Evolutionary conservation across 2,113 vertebrate genomes (phyloP), one percentile per base, ranked within the genome.

Genomic region (Orientallactaga bullata): DNA sequence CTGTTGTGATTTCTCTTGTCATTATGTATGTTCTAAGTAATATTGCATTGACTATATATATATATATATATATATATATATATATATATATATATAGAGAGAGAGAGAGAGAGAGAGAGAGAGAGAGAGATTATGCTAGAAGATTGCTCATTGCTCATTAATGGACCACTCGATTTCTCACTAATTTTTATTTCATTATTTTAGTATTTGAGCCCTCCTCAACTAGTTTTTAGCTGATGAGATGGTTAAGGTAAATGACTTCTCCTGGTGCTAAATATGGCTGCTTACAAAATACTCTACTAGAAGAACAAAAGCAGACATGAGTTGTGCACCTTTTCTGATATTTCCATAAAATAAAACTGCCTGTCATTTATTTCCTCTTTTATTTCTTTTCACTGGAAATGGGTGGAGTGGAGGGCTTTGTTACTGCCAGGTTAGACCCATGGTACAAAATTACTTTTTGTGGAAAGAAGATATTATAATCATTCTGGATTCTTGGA

Each of bases 331-430:
- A 63, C 11, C 8, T 74, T 87, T 80, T 58, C 39, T 28, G 39
- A n/a, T 71, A 72, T 85, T 55, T 90, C 13, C 89, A 68, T 78
- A 76, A 63, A 81, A 51, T 47, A 23, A 89, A 84, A 65, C 39
- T 66, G 15, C 35, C 86, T 28, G 16, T 76, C 69, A 80, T 60
- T 73, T 12, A 60, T 55, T 61, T 88, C 17, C 5, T 1, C 7
- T 8, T 73, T 83, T 18, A 65, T 35, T 86, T 18, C 37, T 77
- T 78, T 63, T 9, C 2, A 37, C 24, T 78, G 28, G 8, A n/a
- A 61, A 10, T 68, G 24, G 20, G 32, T 66, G 16, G 5, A 60
- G n/a, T 61, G 6, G 11, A 65, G 37, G 72, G 13, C 58, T 5
- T 24, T 32, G 1, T 83, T 85, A 58, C 12, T 47, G 3, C 30